Conservation (phyloP, 2,113 vertebrate genomes). For the Alosa alosa region DNA sequence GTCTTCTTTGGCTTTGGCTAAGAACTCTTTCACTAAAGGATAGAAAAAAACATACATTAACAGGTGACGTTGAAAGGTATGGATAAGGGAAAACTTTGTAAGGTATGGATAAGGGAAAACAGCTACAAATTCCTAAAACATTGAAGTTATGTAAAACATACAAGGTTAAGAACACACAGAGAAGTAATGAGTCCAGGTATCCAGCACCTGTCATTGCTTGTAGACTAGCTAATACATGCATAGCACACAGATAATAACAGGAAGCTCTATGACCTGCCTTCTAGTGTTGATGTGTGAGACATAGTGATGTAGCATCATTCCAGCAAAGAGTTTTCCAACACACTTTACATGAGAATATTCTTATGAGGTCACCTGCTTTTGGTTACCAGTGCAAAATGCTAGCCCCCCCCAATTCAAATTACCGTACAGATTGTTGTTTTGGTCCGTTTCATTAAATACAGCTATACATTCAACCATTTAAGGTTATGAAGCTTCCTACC, state of each 20-base stretch:
- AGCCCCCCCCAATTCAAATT: background rate
- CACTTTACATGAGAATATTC: background rate
- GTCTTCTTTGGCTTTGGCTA: conserved; percentile 99
- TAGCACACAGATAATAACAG: background rate
- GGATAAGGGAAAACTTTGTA: background rate
- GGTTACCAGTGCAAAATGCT: background rate
- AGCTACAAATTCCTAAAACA: background rate
- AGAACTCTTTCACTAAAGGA: conserved; percentile 96
- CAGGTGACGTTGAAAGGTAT: background rate
- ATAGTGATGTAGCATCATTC: background rate
- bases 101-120: background rate
- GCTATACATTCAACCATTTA: no score
- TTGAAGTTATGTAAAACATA: background rate
- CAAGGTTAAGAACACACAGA: background rate
- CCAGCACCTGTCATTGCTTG: background rate
- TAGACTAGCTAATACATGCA: background rate
- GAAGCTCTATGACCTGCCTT: background rate
- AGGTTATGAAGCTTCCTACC: no score
- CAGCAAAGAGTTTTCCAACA: background rate
- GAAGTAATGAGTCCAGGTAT: background rate
- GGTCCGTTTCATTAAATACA: background rate
- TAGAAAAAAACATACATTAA: conserved; percentile 26
- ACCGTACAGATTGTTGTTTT: background rate
- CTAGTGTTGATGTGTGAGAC: background rate
- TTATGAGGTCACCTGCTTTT: background rate